Conservation (phyloP, 2,113 vertebrate genomes). For the Ondatra zibethicus region DNA sequence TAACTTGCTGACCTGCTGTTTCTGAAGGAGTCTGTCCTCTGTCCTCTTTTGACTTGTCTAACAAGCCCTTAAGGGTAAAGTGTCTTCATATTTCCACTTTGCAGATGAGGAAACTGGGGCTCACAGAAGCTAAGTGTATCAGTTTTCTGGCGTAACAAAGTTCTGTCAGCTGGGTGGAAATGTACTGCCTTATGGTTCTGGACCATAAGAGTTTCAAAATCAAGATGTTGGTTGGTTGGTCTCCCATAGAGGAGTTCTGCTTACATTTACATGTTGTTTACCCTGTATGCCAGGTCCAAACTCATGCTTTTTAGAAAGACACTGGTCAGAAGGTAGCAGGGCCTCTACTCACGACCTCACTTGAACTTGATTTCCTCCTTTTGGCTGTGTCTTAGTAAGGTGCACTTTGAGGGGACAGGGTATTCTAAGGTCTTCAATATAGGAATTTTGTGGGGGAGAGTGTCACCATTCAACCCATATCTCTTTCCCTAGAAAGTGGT, state of each 20-base stretch:
- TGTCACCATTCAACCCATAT: background rate
- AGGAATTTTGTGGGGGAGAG: background rate
- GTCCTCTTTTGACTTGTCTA: background rate
- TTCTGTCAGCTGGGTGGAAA: background rate
- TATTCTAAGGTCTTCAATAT: background rate
- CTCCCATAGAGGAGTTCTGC: background rate
- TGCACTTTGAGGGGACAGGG: background rate
- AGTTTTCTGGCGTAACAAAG: background rate
- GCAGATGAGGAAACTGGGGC: background rate
- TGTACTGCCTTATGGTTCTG: background rate
- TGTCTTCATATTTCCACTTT: background rate
- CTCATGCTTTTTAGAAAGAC: background rate
- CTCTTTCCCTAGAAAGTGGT: background rate
- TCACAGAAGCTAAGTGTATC: background rate
- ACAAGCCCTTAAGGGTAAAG: background rate
- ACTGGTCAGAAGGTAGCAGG: background rate
- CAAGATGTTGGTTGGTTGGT: accelerated
- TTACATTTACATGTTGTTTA: background rate
- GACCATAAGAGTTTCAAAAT: background rate
- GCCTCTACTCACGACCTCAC: background rate
- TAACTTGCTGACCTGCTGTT: background rate
- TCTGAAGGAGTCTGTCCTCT: background rate
- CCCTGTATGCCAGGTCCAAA: background rate
- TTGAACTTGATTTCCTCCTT: background rate
- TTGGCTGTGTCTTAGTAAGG: background rate